phyloP scores from a whole-genome alignment of 2,888 invertebrate genomes.

The Eurytoma adleriae region DNA sequence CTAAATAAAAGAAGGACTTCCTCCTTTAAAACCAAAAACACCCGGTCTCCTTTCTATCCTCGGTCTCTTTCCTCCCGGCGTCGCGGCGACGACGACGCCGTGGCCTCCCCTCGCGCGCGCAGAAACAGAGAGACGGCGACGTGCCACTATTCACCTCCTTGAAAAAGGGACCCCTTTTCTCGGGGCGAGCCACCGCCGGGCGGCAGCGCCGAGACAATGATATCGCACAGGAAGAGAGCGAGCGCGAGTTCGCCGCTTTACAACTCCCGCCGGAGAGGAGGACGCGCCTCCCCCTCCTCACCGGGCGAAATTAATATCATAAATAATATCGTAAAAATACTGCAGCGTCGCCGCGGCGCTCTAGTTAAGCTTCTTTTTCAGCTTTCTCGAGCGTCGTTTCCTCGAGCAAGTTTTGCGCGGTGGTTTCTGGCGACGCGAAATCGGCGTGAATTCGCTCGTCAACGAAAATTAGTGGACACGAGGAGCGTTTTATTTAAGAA shows the following conservation, averaged over 20 bases:
- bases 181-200: slow-evolving; percentile 59
- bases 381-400: slow-evolving; percentile 29
- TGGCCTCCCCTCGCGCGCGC: slow-evolving; percentile 41
- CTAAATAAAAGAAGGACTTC: slow-evolving; percentile 62
- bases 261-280: slow-evolving; percentile 71
- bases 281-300: slow-evolving; percentile 59
- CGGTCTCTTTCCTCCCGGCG: slow-evolving; percentile 27
- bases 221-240: slow-evolving; percentile 63
- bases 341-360: slow-evolving; percentile 58
- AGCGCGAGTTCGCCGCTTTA: slow-evolving; percentile 69
- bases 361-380: slow-evolving; percentile 35
- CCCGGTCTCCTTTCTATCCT: slow-evolving; percentile 32
- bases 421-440: slow-evolving; percentile 20
- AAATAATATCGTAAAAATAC: slow-evolving; percentile 75
- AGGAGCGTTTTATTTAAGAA: too few species aligned
- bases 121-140: slow-evolving; percentile 33
- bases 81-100: slow-evolving; percentile 21
- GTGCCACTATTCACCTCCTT: slow-evolving; percentile 70
- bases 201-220: slow-evolving; percentile 70
- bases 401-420: slow-evolving; percentile 43
- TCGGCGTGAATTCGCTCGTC: neutral
- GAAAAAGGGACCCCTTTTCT: slow-evolving; percentile 68
- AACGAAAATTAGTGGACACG: too few species aligned
- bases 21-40: slow-evolving; percentile 67
- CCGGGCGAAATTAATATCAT: slow-evolving; percentile 75